Base-by-base conservation (phyloP, 2,888 invertebrate species). In the Lacanobia oleracea region DNA sequence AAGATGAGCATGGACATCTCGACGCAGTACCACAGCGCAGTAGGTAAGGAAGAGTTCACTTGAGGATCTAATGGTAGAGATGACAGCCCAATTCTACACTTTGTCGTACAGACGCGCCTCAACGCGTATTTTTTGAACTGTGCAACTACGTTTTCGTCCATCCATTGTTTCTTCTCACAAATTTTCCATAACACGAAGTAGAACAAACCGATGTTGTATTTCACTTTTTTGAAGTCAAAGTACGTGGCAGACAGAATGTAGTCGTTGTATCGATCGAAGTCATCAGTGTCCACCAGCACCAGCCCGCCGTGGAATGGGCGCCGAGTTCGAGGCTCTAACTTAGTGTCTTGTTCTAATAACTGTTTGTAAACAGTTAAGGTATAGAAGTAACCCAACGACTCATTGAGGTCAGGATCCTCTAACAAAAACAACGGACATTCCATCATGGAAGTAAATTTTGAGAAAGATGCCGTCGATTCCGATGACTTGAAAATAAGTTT, bases 191-290 rank as follows among this genome's bases (percentile, higher is more conserved):
- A 53, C 45, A 90, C 87, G 40, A 65, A 91, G 73, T 91, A 91
- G 70, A 91, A 90, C 66, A 91, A 75, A 0, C 90, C 90, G 51
- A 87, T 61, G 74, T 91, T 91, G 76, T 83, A 91, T 23, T 89
- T 79, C 0, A 90, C 62, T 72, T 89, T 91, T 67, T 89, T 91
- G 51, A 9, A 81, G 78, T 88, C 64, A 65, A 92, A 92, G 72
- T 92, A 92, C 3, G 91, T 92, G 10, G 87, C 88, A 0, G 92
- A 86, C 64, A 92, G 64, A 82, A 92, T 82, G 72, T 88, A 92
- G 60, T 92, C 91, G 56, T 92, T 92, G 72, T 92, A 92, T 77
- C 81, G 86, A 63, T 92, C 91, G 66, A 91, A 92, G 23, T 88
- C 77, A 50, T 87, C 81, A 0, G 85, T 86, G 53, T 88, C 89